Conservation (phyloP, 2,888 invertebrate species). For the Sympetrum striolatum region DNA sequence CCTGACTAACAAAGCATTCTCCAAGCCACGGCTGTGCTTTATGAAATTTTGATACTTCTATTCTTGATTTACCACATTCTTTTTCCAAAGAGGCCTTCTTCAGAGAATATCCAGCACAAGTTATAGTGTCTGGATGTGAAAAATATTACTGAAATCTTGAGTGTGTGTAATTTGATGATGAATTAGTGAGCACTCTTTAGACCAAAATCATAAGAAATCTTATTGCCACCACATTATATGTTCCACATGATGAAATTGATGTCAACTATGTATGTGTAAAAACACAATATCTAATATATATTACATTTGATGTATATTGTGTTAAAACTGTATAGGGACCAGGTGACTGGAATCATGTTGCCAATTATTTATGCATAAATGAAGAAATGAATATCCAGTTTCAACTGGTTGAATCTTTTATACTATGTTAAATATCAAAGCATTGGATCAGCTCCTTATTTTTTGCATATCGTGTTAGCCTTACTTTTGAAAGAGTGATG, state of each 20-base stretch:
- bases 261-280: background rate
- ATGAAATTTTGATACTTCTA: constrained; percentile 33
- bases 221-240: background rate
- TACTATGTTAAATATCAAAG: constrained; percentile 36
- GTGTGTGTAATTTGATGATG: background rate
- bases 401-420: constrained; percentile 20
- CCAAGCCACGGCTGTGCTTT: constrained; percentile 36
- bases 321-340: background rate
- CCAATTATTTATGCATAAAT: background rate
- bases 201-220: background rate
- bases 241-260: constrained; percentile 1
- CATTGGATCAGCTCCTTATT: constrained; percentile 12
- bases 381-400: background rate
- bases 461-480: constrained; percentile 2
- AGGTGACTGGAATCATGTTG: constrained; percentile 33
- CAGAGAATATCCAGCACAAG: background rate
- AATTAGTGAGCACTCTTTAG: background rate
- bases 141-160: background rate
- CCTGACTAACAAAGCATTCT: constrained; percentile 28
- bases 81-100: constrained; percentile 38
- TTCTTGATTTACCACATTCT: constrained; percentile 10
- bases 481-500: background rate
- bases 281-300: constrained; percentile 14
- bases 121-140: background rate
- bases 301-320: constrained; percentile 28